Evolutionary conservation across 1,140 invertebrate species (phyloP), one percentile per base, ranked within the genome.

Genomic region (Euura saliciscinereae): DNA sequence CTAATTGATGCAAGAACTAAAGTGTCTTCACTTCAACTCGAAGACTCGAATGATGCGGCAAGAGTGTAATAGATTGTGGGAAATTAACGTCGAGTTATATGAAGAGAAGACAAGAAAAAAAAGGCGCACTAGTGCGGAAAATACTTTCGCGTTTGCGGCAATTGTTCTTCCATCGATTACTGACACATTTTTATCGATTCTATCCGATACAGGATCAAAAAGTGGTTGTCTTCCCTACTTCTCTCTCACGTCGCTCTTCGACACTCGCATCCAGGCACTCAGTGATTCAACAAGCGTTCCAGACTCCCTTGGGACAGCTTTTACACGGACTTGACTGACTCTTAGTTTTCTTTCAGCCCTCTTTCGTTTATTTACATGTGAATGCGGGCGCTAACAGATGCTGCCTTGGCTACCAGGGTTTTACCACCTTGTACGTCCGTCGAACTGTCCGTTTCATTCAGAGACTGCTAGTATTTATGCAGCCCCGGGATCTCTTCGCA

Each of bases 351-450:
- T 75, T 76, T 28, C 59, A 11, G 68, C 13, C 68, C 44, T 43
- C 43, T 65, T 44, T 74, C 74, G 74, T 84, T 80, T 79, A 84
- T 84, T 84, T 84, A 84, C 83, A 84, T 84, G 82, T 83, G 82
- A 84, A 84, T 84, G 82, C 78, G 75, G 82, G 82, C 83, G 82
- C 82, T 84, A 84, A 84, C 83, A 84, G 82, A 84, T 80, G 79
- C 83, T 80, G 79, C 81, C 79, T 79, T 73, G 76, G 78, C 75
- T 78, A 78, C 79, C 75, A 78, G 78, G 78, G 28, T 28, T 28
- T 28, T 76, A 72, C 75, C 75, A 76, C 73, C 76, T 64, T 66
- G 65, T 64, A 46, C 4, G 66, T 43, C 68, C 66, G 65, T 72
- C 71, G 66, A 10, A 59, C 51, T 59, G 51, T 59, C 51, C 51